Evolutionary conservation across 2,797 vertebrate genomes (phyloP), one percentile per base, ranked within the genome.

Genomic region (Sternarchorhynchus goeldii): DNA sequence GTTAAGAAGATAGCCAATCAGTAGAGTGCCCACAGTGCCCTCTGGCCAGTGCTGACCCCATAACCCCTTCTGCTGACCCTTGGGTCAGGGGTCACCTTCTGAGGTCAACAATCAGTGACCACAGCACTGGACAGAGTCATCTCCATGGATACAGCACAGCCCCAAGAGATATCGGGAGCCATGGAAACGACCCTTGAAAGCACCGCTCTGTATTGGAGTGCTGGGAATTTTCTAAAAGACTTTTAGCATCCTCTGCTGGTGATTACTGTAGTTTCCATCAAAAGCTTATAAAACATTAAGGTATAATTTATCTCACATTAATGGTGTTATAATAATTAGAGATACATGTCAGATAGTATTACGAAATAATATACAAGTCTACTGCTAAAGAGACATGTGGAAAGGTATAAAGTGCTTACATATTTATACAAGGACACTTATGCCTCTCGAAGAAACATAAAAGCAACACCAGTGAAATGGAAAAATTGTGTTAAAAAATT

Each of bases 1-100:
- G 91, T 90, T 88, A 88, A 88, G 90, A 90, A 89, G 75, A 92
- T 90, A 87, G 88, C 91, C 92, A 94, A 93, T 94, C 93, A 92
- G 88, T 83, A 86, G 88, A 94, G 91, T 92, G 87, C 87, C 90
- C 87, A 86, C 85, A 87, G 86, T 85, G 87, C 88, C 89, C 87
- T 92, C 88, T 68, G 84, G 90, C 88, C 78, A 88, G 82, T 76
- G 57, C 78, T 90, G 89, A 93, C 91, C 91, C 83, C 36, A 16
- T 85, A 86, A 90, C 89, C 91, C 12, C 18, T 78, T 7, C 20
- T 67, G 55, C 83, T 87, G 88, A 88, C 87, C 88, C 86, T 64
- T 7, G 2, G 87, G 91, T 84, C 89, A 92, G 86, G 90, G 90
- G 89, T 90, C 87, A 82, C 78, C 79, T 83, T 81, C 67, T 39